These are phyloP conservation scores for Eretmochelys imbricata DNA, from an alignment of 2,113 vertebrate species.

Conservation along the genomic window DNA sequence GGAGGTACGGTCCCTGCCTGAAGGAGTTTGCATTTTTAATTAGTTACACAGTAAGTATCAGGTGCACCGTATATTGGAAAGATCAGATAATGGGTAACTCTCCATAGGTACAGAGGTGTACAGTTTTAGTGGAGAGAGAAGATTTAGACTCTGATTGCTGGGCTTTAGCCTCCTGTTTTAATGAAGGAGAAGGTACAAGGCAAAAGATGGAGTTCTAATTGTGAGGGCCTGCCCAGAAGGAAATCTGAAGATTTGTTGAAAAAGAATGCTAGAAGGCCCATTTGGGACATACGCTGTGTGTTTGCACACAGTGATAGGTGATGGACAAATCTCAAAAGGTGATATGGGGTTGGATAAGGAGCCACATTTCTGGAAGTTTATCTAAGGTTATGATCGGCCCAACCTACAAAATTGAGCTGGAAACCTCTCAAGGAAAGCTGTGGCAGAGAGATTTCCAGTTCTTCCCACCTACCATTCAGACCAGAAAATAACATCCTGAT, in stretches of 20 bases:
- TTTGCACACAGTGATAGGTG: rapidly evolving
- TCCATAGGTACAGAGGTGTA: rapidly evolving
- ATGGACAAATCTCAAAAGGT: rapidly evolving
- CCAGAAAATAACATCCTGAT: background rate
- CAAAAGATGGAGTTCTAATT: background rate
- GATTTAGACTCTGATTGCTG: rapidly evolving
- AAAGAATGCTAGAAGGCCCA: background rate
- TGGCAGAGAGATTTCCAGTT: rapidly evolving
- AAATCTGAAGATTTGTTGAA: background rate
- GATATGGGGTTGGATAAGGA: background rate
- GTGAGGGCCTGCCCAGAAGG: too few relatives aligned
- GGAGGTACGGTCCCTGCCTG: background rate
- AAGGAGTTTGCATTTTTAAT: rapidly evolving
- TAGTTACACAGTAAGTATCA: rapidly evolving
- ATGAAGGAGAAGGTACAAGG: background rate
- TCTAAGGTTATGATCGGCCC: background rate
- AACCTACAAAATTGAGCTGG: rapidly evolving
- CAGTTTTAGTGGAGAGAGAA: background rate
- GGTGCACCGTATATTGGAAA: rapidly evolving
- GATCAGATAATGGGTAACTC: background rate
- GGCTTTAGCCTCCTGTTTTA: rapidly evolving
- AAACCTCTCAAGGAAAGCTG: background rate
- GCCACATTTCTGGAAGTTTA: rapidly evolving
- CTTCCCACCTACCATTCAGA: rapidly evolving
- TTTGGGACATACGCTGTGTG: background rate